Evolutionary conservation across 2,113 vertebrate species (phyloP), one percentile per base, ranked within the genome.

Genomic region (Pachycephala philippinensis): DNA sequence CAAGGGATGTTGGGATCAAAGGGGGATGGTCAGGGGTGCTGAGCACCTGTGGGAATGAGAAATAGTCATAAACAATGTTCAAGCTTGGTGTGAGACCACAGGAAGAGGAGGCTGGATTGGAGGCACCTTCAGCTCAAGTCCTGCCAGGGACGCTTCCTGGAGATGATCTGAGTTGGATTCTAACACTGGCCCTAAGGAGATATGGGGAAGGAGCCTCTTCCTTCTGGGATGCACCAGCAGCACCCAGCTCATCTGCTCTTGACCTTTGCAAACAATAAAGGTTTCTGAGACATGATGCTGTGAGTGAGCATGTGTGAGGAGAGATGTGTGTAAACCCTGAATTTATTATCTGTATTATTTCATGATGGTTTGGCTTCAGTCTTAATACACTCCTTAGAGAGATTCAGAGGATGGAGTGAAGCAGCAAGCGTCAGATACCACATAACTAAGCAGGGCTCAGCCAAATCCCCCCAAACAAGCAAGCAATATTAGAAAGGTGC

Each of bases 301-400:
- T 42, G 76, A 19, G 14, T 21, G 10, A 69, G 44, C 4, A 12
- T 20, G 22, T 28, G 26, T 49, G 80, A 89, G 40, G 54, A 61
- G 33, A 93, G 75, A 50, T 45, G 15, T 3, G 3, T 4, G 6
- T 42, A 85, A 84, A 6, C 39, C 39, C 22, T 50, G 40, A 77
- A 70, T 92, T 89, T 92, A 70, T 92, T 42, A 30, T 72, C 56
- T 86, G 21, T 35, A n/a, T 87, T 91, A 59, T 75, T 63, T 92
- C 56, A 23, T 45, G 24, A 59, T 64, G 85, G 27, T 56, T 92
- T 91, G 72, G 37, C 61, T 90, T 74, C 50, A 53, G n/a, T 71
- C 33, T 89, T 63, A 88, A 79, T 49, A 53, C 10, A 42, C 33
- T 85, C 15, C 74, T 81, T 47, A 76, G 64, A 79, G 86, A 77